Percentiles rank a stretch among this genome's conserved stretches.
Conservation (phyloP, 2,113 vertebrate genomes). For the Xiphophorus hellerii region DNA sequence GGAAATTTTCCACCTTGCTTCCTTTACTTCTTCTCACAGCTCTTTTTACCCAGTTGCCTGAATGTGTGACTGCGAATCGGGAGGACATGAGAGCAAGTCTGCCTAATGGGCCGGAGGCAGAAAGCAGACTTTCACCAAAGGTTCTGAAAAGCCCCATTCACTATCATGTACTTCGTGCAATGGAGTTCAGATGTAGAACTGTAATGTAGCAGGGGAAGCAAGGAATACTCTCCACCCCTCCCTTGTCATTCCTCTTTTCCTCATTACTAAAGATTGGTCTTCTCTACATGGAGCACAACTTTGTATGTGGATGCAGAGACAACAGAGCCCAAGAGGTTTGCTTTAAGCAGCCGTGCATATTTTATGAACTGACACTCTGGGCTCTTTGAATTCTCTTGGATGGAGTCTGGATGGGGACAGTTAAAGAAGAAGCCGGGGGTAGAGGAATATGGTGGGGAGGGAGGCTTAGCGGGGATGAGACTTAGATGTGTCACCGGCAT, state of each 20-base stretch:
- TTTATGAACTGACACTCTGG: conserved; percentile 62
- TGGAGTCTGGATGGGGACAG: conserved; percentile 30
- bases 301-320: conserved; percentile 55
- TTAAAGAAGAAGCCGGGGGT: conserved; percentile 15
- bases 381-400: conserved; percentile 55
- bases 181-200: conserved; percentile 21
- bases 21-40: conserved; percentile 22
- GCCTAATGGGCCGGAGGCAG: conserved; percentile 57
- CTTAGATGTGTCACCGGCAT: conserved; percentile 54
- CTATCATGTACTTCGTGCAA: conserved; percentile 17
- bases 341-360: conserved; percentile 69
- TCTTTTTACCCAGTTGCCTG: conserved; percentile 40
- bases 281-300: conserved; percentile 28
- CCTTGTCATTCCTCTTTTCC: conserved; percentile 32
- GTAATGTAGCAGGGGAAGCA: conserved; percentile 21
- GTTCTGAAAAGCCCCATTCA: conserved; percentile 42
- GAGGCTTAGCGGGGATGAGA: conserved; percentile 29
- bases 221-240: conserved; percentile 9
- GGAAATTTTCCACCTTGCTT: conserved; percentile 67
- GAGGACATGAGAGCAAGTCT: conserved; percentile 46
- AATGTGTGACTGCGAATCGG: conserved; percentile 50
- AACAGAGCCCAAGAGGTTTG: conserved; percentile 55
- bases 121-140: conserved; percentile 50
- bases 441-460: conserved; percentile 10
- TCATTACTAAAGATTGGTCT: conserved; percentile 62